phyloP scores from a whole-genome alignment of 2,888 invertebrate genomes.

The Lagria hirta region DNA sequence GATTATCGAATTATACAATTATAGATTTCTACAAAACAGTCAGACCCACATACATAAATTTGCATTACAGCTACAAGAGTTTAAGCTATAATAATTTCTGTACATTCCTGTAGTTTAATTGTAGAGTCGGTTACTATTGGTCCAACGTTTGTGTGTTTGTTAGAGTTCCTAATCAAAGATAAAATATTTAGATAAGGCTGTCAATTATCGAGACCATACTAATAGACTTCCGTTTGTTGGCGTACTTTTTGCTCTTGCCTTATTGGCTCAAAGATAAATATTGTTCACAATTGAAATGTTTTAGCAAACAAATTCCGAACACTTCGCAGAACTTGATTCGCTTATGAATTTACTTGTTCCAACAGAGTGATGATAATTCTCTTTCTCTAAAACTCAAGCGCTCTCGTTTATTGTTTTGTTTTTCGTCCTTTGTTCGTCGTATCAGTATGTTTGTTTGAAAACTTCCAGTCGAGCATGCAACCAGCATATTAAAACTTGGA shows the following conservation, averaged over 20 bases:
- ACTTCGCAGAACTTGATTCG: slow-evolving; percentile 20
- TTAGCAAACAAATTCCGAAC: slow-evolving; percentile 17
- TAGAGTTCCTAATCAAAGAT: slow-evolving; percentile 5
- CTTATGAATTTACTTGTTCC: slow-evolving; percentile 17
- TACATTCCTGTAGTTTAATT: too few species aligned
- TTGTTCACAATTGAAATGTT: slow-evolving; percentile 23
- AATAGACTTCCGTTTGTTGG: slow-evolving; percentile 6
- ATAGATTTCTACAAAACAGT: too few species aligned
- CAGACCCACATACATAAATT: too few species aligned
- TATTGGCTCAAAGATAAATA: slow-evolving; percentile 15
- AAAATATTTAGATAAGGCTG: slow-evolving; percentile 12
- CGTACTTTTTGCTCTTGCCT: slow-evolving; percentile 2
- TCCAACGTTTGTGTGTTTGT: slow-evolving; percentile 9
- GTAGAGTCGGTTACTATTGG: background rate
- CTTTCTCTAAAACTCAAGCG: slow-evolving; percentile 7
- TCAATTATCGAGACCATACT: slow-evolving; percentile 12
- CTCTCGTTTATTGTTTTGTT: slow-evolving; percentile 20
- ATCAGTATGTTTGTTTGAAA: slow-evolving; percentile 23
- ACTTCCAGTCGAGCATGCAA: slow-evolving; percentile 21
- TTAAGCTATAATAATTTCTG: too few species aligned
- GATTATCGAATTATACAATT: too few species aligned
- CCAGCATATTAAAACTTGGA: slow-evolving; percentile 21
- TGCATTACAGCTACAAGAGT: too few species aligned
- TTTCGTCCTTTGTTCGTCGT: slow-evolving; percentile 14
- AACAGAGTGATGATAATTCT: slow-evolving; percentile 18